A percentile compares a stretch with the other conserved stretches of the same genome.
Evolutionary conservation across 2,888 invertebrate genomes (phyloP).

Genomic region (Notocelia uddmanniana): DNA sequence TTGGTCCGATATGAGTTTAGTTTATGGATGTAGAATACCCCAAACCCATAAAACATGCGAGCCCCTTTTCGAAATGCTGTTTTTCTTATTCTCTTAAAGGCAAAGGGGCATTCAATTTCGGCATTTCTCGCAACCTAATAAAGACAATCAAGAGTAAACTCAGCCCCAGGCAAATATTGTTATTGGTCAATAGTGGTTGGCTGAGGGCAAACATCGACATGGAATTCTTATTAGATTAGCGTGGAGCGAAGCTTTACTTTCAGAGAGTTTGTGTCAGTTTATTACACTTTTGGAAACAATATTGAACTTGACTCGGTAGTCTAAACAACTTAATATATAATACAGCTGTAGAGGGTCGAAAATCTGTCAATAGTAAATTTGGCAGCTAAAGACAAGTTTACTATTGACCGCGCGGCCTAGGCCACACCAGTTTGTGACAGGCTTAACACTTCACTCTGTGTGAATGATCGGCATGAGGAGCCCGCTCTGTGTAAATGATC

Average conservation of each 20-base stretch:
- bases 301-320: slow-evolving; percentile 3
- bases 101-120: slow-evolving; percentile 1
- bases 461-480: no score
- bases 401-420: no score
- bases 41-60: no score
- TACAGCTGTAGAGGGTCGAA: no score
- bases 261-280: slow-evolving; percentile 5
- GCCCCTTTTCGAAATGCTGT: neutral
- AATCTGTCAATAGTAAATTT: no score
- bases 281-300: slow-evolving; percentile 9
- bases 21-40: no score
- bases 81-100: neutral
- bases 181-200: slow-evolving; percentile 8
- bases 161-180: slow-evolving; percentile 13
- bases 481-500: no score
- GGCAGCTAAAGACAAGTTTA: no score
- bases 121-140: slow-evolving; percentile 11
- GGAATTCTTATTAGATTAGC: slow-evolving; percentile 7
- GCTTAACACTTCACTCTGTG: no score
- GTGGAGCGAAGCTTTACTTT: neutral
- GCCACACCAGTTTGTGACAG: no score
- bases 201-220: neutral
- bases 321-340: neutral
- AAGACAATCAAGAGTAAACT: neutral
- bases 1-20: no score